Percentiles rank a stretch among this genome's conserved stretches.
Evolutionary conservation across 2,888 invertebrate genomes (phyloP).

Genomic region (Scotopteryx bipunctaria): DNA sequence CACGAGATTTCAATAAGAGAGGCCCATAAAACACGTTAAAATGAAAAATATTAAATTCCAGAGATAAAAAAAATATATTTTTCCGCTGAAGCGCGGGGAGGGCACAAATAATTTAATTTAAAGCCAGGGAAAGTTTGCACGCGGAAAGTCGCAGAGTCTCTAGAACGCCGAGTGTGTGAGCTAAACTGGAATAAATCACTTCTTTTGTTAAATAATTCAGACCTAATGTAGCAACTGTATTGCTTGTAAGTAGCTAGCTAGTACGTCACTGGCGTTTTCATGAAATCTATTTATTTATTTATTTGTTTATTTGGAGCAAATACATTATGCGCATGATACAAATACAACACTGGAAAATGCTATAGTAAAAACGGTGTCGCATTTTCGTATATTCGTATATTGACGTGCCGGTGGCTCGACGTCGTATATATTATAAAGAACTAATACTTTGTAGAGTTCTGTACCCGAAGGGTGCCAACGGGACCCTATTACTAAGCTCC

Average conservation of each 20-base stretch:
- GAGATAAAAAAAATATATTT: conserved; percentile 66
- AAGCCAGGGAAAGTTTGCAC: conserved; percentile 46
- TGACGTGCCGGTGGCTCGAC: no score
- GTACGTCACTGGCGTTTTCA: no score
- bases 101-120: conserved; percentile 69
- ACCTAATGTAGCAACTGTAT: background rate
- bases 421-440: no score
- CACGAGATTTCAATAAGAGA: conserved; percentile 71
- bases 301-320: no score
- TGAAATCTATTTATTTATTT: no score
- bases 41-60: conserved; percentile 79
- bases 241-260: background rate
- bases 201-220: conserved; percentile 43
- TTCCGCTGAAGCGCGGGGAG: conserved; percentile 51
- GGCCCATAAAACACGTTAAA: conserved; percentile 70
- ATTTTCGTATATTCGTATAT: no score
- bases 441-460: no score
- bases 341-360: no score
- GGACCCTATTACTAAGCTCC: no score
- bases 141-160: conserved; percentile 35
- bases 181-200: conserved; percentile 49
- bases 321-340: no score
- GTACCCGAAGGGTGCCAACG: no score
- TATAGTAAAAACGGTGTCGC: no score
- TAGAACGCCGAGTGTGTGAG: conserved; percentile 39